Base-by-base conservation (phyloP, 1,140 invertebrate species). In the Neodiprion lecontei region DNA sequence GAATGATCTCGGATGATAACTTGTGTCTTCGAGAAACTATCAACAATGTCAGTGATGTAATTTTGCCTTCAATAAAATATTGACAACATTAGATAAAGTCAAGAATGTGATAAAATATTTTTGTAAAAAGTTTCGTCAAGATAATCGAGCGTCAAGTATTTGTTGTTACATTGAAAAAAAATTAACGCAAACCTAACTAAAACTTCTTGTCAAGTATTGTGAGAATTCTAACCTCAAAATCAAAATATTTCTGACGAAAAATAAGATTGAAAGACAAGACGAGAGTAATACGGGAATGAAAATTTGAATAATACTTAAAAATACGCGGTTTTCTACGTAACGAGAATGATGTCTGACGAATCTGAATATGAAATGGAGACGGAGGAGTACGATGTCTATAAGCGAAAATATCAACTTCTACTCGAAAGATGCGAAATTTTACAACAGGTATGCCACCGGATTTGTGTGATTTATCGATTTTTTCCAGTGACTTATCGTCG, bases 351-450 rank as follows among this genome's bases (percentile, higher is more conserved):
- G 82, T 85, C 84, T 69, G 83, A 85, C 76, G 84, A 85, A 61
- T 85, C 84, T 1, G 84, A 84, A 69, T 83, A 82, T 67, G 84
- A 89, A 21, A 80, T 77, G 7, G 87, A 89, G 69, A 83, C 82
- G 10, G 83, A 84, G 75, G 87, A 86, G 68, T 82, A 85, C 73
- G 84, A 88, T 75, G 81, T 88, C 80, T 87, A 88, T 70, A 88
- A 88, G 73, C 83, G 79, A 77, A 89, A 89, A 69, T 88, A 88
- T 75, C 85, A 89, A 82, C 78, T 88, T 11, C 74, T 89, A 40
- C 79, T 88, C 14, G 86, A 88, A 66, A 81, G 86, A 84, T 89
- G 88, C 70, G 85, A 88, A 78, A 79, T 88, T 76, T 78, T 89
- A 77, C 87, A 89, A 73, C 88, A 88, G 86, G 88, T 89, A 72